Evolutionary conservation across 1,140 invertebrate genomes (phyloP).

Genomic region (Mesaphorura yosii): DNA sequence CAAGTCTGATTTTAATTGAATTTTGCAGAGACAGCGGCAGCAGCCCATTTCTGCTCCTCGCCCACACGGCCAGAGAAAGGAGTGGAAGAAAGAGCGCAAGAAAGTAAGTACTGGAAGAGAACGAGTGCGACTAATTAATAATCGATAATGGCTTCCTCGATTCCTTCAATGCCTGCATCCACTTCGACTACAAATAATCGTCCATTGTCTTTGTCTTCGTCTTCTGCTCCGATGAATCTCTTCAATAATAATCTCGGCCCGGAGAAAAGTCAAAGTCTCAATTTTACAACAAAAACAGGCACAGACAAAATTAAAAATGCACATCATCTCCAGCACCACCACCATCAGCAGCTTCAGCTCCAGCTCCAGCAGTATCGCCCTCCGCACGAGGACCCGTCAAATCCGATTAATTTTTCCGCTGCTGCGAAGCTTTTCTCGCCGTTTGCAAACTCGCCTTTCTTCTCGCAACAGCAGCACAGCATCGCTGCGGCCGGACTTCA

Average conservation of each 20-base stretch:
- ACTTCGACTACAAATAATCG: constrained; percentile 12
- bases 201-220: constrained; percentile 7
- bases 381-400: too few species aligned
- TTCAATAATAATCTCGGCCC: too few species aligned
- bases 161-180: constrained; percentile 1
- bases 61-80: not conserved
- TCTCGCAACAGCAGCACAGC: too few species aligned
- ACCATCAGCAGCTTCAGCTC: not conserved
- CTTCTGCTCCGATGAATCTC: not conserved
- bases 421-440: too few species aligned
- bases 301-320: too few species aligned
- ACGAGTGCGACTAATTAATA: constrained; percentile 29
- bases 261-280: too few species aligned
- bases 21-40: constrained; percentile 18
- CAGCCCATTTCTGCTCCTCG: constrained; percentile 2
- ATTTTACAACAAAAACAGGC: too few species aligned
- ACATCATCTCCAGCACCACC: not conserved
- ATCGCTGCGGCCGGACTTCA: too few species aligned
- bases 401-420: too few species aligned
- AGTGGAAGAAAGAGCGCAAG: constrained; percentile 1
- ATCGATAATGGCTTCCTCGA: constrained; percentile 30
- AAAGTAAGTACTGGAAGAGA: too few species aligned
- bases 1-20: constrained; percentile 28
- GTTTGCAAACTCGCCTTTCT: too few species aligned
- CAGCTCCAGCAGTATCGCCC: not conserved